These are phyloP conservation scores for Phalera bucephala DNA, from an alignment of 2,888 invertebrate genomes.

Conservation along the genomic window DNA sequence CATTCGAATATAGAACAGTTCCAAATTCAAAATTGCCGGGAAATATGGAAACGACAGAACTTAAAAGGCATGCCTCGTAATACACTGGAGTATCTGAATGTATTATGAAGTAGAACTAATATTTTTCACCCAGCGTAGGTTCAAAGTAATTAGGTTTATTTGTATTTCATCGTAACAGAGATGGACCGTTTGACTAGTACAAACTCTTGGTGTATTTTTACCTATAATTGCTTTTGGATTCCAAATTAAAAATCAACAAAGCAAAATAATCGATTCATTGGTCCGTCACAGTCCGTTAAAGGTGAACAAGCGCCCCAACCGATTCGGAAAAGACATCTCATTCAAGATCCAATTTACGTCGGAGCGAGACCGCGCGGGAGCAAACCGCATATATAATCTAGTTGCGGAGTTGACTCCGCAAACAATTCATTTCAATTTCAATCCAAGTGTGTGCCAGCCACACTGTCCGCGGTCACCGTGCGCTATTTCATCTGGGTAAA, in stretches of 20 bases:
- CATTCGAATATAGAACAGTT: too few relatives aligned
- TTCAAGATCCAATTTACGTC: slow-evolving; percentile 68
- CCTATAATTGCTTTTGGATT: slow-evolving; percentile 7
- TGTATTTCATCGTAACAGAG: too few relatives aligned
- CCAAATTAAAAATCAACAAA: slow-evolving; percentile 20
- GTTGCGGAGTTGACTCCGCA: slow-evolving; percentile 56
- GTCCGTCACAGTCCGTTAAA: slow-evolving; percentile 34
- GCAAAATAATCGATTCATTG: slow-evolving; percentile 28
- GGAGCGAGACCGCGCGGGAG: slow-evolving; percentile 45
- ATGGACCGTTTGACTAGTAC: too few relatives aligned
- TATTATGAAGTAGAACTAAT: too few relatives aligned
- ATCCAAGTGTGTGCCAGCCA: slow-evolving; percentile 50
- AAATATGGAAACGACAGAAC: too few relatives aligned
- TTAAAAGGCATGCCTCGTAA: too few relatives aligned
- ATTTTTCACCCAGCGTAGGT: too few relatives aligned
- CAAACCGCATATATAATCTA: slow-evolving; percentile 63
- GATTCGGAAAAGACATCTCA: slow-evolving; percentile 61
- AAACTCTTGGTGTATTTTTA: not conserved
- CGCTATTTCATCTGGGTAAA: slow-evolving; percentile 21
- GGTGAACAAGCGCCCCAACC: slow-evolving; percentile 41
- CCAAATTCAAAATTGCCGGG: too few relatives aligned
- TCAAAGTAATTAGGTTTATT: too few relatives aligned
- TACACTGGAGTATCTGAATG: too few relatives aligned
- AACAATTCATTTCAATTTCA: slow-evolving; percentile 77
- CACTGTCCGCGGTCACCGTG: slow-evolving; percentile 37